Evolutionary conservation across 2,797 vertebrate species (phyloP).

Genomic region (Taeniopygia guttata): DNA sequence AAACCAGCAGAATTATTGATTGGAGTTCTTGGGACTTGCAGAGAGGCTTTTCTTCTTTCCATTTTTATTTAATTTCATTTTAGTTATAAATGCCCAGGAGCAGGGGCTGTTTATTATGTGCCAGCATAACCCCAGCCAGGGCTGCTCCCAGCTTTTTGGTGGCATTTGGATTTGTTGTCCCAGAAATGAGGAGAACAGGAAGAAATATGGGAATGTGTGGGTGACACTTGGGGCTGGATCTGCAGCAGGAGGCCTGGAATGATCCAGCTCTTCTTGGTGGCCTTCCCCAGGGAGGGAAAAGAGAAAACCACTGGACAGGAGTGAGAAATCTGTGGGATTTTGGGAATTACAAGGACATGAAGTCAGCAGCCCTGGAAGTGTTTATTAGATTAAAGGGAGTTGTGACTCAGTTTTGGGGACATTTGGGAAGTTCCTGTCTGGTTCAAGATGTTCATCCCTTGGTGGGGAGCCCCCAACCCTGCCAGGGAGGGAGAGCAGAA

Average conservation of each 20-base stretch:
- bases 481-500: neutral
- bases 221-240: neutral
- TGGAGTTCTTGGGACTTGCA: neutral
- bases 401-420: neutral
- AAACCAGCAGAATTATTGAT: neutral
- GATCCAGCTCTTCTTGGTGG: neutral
- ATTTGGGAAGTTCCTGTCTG: neutral
- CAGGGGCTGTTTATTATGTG: neutral
- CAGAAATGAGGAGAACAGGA: neutral
- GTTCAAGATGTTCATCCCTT: neutral
- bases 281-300: neutral
- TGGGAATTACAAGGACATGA: neutral
- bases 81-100: neutral
- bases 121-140: accelerated
- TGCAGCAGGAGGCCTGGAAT: neutral
- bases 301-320: accelerated
- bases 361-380: neutral
- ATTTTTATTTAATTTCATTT: neutral
- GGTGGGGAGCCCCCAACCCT: neutral
- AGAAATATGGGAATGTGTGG: accelerated
- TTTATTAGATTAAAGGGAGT: neutral
- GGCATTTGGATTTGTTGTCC: neutral
- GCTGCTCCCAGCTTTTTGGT: neutral
- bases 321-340: neutral
- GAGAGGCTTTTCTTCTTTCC: neutral